phyloP scores from a whole-genome alignment of 1,140 invertebrate species.

The Oryctes rhinoceros region DNA sequence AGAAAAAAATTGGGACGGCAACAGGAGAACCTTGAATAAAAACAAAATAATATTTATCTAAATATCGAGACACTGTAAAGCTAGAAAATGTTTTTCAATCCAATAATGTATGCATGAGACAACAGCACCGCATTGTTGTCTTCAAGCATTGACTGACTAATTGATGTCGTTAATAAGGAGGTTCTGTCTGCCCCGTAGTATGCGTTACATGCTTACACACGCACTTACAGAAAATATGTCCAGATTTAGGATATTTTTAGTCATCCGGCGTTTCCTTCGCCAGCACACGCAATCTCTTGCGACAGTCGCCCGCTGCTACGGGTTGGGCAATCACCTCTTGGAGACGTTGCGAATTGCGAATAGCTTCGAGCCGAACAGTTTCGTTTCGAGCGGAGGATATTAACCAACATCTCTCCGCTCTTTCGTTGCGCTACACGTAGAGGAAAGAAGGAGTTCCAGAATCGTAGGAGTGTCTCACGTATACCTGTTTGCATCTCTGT shows the following conservation, averaged over 20 bases:
- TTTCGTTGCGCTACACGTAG: slow-evolving; percentile 13
- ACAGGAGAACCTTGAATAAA: no score
- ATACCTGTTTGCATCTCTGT: slow-evolving; percentile 30
- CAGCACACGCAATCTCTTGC: slow-evolving; percentile 25
- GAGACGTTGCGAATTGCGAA: slow-evolving; percentile 35
- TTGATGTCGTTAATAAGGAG: no score
- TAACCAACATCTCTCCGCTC: slow-evolving; percentile 25
- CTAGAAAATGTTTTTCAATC: no score
- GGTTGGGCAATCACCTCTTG: slow-evolving; percentile 17
- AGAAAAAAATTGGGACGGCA: no score
- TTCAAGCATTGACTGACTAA: no score
- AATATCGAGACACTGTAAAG: no score
- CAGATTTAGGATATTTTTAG: slow-evolving; percentile 16
- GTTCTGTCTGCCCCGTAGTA: no score
- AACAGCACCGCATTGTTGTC: no score
- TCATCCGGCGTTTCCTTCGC: neutral
- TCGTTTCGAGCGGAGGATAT: slow-evolving; percentile 24
- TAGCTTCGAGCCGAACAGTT: slow-evolving; percentile 2
- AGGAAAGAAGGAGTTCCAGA: neutral
- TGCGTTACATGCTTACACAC: no score
- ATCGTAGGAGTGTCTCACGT: slow-evolving; percentile 33
- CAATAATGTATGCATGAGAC: no score
- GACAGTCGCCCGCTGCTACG: slow-evolving; percentile 9
- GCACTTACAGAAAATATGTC: neutral
- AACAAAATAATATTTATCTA: no score